Conservation (phyloP, 1,140 invertebrate species). For the Triops cancriformis region DNA sequence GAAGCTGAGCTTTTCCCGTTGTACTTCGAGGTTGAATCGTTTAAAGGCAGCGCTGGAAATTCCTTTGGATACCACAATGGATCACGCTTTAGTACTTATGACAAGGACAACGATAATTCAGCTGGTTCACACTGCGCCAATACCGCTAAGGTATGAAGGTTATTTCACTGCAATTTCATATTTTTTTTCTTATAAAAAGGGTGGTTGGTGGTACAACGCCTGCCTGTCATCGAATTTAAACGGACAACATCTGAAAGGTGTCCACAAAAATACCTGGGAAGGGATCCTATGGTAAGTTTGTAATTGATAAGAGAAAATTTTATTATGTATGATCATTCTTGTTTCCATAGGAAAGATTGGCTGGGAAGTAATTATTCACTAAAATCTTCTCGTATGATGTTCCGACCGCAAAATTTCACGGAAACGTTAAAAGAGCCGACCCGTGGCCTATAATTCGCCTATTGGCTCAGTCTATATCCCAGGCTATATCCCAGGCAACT, state of each 20-base stretch:
- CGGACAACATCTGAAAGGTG: background rate
- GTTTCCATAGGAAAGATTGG: slow-evolving; percentile 13
- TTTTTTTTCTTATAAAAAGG: background rate
- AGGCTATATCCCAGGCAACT: no score
- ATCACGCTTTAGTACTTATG: slow-evolving; percentile 50
- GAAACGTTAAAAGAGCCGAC: background rate
- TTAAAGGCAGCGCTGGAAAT: slow-evolving; percentile 48
- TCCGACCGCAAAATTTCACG: background rate
- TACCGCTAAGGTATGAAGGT: background rate
- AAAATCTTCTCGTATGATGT: background rate
- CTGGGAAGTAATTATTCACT: background rate
- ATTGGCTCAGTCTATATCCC: no score
- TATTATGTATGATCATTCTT: no score
- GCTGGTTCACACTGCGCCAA: slow-evolving; percentile 31
- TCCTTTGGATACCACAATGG: slow-evolving; percentile 49
- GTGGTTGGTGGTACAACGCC: background rate
- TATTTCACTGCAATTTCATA: background rate
- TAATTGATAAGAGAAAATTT: no score
- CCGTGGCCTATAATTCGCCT: background rate
- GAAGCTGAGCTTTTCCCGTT: slow-evolving; percentile 47
- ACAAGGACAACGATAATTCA: slow-evolving; percentile 48
- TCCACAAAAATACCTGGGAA: background rate
- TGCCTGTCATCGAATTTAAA: background rate
- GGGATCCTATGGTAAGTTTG: background rate
- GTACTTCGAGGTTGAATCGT: slow-evolving; percentile 40